phyloP scores from a whole-genome alignment of 2,797 vertebrate species.

The Enteromius mattozi region DNA sequence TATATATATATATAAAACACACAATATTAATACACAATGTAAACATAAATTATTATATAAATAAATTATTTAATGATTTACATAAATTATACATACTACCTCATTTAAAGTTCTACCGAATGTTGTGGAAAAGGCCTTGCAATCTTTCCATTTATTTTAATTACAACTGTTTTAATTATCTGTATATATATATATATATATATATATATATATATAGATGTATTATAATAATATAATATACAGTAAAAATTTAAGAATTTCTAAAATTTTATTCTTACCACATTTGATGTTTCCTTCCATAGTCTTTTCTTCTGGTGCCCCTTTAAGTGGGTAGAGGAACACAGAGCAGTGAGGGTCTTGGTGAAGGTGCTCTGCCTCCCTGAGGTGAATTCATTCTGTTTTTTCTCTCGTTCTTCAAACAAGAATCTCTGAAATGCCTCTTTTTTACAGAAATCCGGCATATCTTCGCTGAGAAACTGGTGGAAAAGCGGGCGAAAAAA shows the following conservation, averaged over 20 bases:
- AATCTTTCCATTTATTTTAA: not conserved
- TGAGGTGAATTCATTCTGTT: constrained; percentile 66
- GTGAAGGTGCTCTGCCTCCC: constrained; percentile 75
- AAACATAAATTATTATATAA: too few relatives aligned
- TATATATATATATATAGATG: not conserved
- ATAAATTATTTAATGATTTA: too few relatives aligned
- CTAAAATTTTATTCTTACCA: constrained; percentile 13
- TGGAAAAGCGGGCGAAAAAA: not conserved
- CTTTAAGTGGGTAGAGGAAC: constrained; percentile 58
- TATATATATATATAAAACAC: too few relatives aligned
- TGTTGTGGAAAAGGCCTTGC: not conserved
- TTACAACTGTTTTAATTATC: not conserved
- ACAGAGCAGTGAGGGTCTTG: constrained; percentile 64
- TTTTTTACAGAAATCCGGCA: constrained; percentile 46
- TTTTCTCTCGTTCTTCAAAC: constrained; percentile 59
- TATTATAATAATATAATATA: not conserved
- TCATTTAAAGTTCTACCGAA: not conserved
- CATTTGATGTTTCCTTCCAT: constrained; percentile 50
- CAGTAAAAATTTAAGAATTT: not conserved
- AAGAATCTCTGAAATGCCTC: constrained; percentile 18
- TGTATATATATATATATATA: not conserved
- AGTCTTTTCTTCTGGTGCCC: constrained; percentile 63
- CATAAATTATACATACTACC: not conserved
- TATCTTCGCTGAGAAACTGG: constrained; percentile 39
- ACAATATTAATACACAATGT: too few relatives aligned